A percentile compares a stretch with the other conserved stretches of the same genome.
Conservation (phyloP, 2,113 vertebrate genomes). For the Myotis davidii region DNA sequence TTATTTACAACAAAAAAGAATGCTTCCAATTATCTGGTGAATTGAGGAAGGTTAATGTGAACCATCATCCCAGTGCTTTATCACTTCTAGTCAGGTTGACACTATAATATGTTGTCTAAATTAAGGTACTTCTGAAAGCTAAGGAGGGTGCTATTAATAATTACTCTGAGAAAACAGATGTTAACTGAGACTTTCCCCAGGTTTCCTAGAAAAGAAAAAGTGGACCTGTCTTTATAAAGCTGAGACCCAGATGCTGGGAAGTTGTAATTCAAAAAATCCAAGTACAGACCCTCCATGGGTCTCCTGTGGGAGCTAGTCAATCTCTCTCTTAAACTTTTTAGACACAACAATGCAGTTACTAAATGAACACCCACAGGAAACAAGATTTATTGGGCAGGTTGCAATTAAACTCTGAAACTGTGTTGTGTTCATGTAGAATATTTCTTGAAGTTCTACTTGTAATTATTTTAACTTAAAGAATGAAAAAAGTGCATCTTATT, state of each 20-base stretch:
- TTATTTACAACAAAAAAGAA: neutral
- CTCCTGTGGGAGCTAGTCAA: neutral
- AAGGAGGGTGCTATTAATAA: neutral
- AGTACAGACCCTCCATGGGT: neutral
- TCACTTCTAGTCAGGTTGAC: neutral
- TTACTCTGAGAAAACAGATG: neutral
- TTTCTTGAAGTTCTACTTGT: neutral
- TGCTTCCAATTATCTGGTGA: neutral
- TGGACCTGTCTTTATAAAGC: neutral
- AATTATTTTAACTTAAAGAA: constrained; percentile 15
- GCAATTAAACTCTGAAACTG: neutral
- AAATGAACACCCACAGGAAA: neutral
- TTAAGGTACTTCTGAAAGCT: neutral
- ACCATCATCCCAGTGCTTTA: neutral
- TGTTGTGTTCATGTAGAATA: neutral
- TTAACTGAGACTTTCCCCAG: neutral
- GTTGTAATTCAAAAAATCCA: neutral
- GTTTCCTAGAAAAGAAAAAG: neutral
- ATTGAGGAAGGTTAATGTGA: neutral
- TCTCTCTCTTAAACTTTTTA: neutral
- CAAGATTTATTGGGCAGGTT: neutral
- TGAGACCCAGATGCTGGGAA: neutral
- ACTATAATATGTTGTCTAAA: neutral
- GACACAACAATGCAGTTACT: neutral
- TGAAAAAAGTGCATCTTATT: neutral